phyloP scores from a whole-genome alignment of 1,140 invertebrate genomes.

The Bombus breviceps region DNA sequence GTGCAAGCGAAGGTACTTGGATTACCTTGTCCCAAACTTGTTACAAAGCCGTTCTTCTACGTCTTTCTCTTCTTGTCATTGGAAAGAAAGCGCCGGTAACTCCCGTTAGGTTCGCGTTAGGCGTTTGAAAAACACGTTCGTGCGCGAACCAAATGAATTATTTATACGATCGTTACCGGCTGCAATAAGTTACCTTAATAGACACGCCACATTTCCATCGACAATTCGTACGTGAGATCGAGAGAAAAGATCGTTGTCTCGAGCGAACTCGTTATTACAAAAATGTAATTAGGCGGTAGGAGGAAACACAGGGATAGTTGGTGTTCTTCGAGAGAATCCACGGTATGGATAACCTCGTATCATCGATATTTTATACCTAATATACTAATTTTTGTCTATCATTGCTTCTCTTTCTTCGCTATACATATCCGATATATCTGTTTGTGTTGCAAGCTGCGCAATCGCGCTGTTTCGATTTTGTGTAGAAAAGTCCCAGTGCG shows the following conservation, averaged over 20 bases:
- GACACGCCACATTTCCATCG: slow-evolving; percentile 45
- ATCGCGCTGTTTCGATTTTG: too few species aligned
- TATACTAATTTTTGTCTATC: too few species aligned
- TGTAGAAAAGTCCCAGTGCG: too few species aligned
- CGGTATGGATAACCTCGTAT: too few species aligned
- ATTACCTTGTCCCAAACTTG: background rate
- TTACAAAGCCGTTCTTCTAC: background rate
- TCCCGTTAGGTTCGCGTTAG: background rate
- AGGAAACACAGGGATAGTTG: background rate
- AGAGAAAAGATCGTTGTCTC: slow-evolving; percentile 14
- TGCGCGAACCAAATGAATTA: slow-evolving; percentile 39
- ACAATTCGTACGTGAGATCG: slow-evolving; percentile 15
- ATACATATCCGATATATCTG: too few species aligned
- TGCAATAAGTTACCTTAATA: slow-evolving; percentile 33
- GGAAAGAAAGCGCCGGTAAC: too few species aligned
- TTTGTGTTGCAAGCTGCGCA: too few species aligned
- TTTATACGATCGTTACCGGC: slow-evolving; percentile 45
- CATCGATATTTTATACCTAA: too few species aligned
- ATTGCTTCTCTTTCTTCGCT: too few species aligned
- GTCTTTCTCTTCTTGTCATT: background rate
- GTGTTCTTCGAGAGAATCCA: too few species aligned
- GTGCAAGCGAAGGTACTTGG: background rate
- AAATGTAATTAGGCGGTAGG: slow-evolving; percentile 25
- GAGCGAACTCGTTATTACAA: slow-evolving; percentile 1
- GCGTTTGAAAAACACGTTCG: slow-evolving; percentile 28